Evolutionary conservation across 1,140 invertebrate species (phyloP), one percentile per base, ranked within the genome.

Genomic region (Samia ricini): DNA sequence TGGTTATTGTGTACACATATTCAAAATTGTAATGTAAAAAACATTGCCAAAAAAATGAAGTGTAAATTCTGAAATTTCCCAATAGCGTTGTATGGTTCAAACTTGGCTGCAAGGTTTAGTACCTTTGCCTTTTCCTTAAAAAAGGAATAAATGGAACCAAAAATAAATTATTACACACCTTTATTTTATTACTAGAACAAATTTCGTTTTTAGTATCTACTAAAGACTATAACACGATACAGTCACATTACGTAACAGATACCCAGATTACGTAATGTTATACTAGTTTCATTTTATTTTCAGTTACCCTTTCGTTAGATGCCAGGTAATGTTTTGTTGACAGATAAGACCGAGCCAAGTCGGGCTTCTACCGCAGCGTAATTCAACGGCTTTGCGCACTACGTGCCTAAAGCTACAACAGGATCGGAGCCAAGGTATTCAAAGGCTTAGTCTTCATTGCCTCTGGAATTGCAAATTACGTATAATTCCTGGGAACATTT

Each of bases 291-390:
- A 15, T 42, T 15, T 59, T 63, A 64, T 65, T 66, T 70, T 64
- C 64, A 68, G 68, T 66, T 68, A 68, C 67, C 68, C 63, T 76
- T 68, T 61, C 63, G 60, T 54, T 63, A 68, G 69, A 73, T 63
- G 69, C 68, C 71, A 72, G 71, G 72, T 73, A 77, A 75, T 77
- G 77, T 79, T 80, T 77, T 79, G 79, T 82, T 83, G 79, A 83
- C 76, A 83, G 82, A 85, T 85, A 85, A 85, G 75, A 56, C 20
- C 60, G 65, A 72, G 79, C 79, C 80, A 83, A 85, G 71, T 68
- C 64, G 67, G 23, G 74, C 58, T 56, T 60, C 60, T 67, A 56
- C 63, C 65, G 71, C 68, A 69, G 63, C 60, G 72, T 79, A 79
- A 83, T 81, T 80, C 73, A 69, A 62, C 66, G 74, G 77, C 68